These are phyloP conservation scores for Willowsia nigromaculata DNA, from an alignment of 2,888 invertebrate species.

Conservation along the genomic window DNA sequence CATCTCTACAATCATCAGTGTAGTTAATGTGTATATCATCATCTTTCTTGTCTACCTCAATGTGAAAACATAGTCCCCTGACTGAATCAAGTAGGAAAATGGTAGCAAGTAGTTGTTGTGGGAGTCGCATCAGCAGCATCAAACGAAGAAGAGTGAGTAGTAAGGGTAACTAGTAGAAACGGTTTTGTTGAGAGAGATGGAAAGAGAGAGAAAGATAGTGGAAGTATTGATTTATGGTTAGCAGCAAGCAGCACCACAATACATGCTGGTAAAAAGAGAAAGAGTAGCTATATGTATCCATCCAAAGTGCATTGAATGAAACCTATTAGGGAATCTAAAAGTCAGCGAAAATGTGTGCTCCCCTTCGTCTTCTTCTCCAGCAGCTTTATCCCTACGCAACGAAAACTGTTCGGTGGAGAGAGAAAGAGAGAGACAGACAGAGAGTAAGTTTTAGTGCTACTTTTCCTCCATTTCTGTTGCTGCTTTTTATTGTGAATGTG, in stretches of 20 bases:
- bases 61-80: conserved; percentile 52
- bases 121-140: conserved; percentile 3
- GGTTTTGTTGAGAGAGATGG: conserved; percentile 23
- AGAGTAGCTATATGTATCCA: conserved; percentile 51
- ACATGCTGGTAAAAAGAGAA: conserved; percentile 23
- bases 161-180: conserved; percentile 32
- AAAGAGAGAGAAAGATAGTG: conserved; percentile 59
- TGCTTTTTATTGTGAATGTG: conserved; percentile 52
- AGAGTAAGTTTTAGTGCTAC: conserved; percentile 16
- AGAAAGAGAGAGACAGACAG: conserved; percentile 3
- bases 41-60: conserved; percentile 60
- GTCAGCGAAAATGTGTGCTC: conserved; percentile 59
- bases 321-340: conserved; percentile 70
- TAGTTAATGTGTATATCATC: conserved; percentile 71
- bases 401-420: background rate
- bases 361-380: conserved; percentile 6
- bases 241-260: conserved; percentile 63
- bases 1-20: conserved; percentile 62
- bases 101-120: conserved; percentile 15
- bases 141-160: background rate
- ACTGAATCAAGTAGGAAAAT: conserved; percentile 42
- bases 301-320: conserved; percentile 63
- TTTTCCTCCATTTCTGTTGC: conserved; percentile 28
- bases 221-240: conserved; percentile 74
- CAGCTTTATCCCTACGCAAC: background rate